These are phyloP conservation scores for Caenorhabditis uteleia DNA, from an alignment of 2,888 invertebrate species.

Conservation along the genomic window DNA sequence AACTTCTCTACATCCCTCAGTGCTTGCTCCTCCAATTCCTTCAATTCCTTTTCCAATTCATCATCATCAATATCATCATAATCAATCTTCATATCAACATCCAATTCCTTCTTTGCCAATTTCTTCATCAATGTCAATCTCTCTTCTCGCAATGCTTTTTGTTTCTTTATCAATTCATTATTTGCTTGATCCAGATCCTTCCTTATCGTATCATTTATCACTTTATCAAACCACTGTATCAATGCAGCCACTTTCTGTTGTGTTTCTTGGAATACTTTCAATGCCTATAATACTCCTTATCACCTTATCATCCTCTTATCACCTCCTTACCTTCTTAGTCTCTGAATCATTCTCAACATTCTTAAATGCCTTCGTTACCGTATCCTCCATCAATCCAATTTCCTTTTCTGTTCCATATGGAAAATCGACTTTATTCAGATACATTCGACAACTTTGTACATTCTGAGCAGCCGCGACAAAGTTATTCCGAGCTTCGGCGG, in stretches of 20 bases:
- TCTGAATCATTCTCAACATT: conserved; percentile 72
- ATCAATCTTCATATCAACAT: conserved; percentile 66
- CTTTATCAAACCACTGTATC: conserved; percentile 73
- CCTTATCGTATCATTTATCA: conserved; percentile 73
- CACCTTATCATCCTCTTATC: background rate
- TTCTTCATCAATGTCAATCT: conserved; percentile 72
- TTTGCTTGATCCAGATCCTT: conserved; percentile 72
- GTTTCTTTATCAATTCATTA: conserved; percentile 70
- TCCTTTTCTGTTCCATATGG: conserved; percentile 74
- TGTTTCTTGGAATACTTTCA: conserved; percentile 72
- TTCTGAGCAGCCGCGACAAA: conserved; percentile 74
- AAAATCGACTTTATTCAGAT: conserved; percentile 72
- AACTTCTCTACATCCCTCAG: conserved; percentile 65
- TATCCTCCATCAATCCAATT: conserved; percentile 71
- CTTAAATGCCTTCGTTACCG: conserved; percentile 73
- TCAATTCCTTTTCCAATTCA: conserved; percentile 65
- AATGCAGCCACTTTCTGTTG: conserved; percentile 72
- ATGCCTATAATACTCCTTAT: conserved; percentile 66
- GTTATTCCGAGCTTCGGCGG: conserved; percentile 74
- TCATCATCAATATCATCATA: conserved; percentile 68
- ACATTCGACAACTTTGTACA: conserved; percentile 72
- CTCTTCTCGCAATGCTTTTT: conserved; percentile 72
- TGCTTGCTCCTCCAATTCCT: conserved; percentile 69
- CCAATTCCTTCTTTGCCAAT: conserved; percentile 68
- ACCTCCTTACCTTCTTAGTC: conserved; percentile 60